These are phyloP conservation scores for Coenobita brevimanus DNA, from an alignment of 1,140 invertebrate species.

Conservation along the genomic window DNA sequence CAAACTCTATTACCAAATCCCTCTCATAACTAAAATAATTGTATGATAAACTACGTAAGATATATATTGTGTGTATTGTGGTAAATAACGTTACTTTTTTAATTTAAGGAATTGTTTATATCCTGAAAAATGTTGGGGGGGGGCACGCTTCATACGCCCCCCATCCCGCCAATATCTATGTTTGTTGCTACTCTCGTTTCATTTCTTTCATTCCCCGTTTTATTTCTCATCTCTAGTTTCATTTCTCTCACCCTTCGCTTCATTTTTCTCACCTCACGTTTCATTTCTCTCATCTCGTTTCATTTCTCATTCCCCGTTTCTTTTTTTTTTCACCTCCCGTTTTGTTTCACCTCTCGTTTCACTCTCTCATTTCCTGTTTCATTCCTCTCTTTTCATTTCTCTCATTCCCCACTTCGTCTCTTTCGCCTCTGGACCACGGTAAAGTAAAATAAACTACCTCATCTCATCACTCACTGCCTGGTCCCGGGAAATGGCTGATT, in stretches of 20 bases:
- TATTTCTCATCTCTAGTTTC: neutral
- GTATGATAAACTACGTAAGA: no score
- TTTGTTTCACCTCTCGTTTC: neutral
- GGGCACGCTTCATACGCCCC: no score
- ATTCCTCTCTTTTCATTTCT: neutral
- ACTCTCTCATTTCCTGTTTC: neutral
- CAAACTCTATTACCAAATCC: no score
- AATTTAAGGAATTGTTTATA: no score
- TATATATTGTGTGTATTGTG: no score
- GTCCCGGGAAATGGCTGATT: no score
- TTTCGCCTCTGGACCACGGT: neutral
- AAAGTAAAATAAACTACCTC: conserved; percentile 2
- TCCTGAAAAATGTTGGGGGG: no score
- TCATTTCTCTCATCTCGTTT: neutral
- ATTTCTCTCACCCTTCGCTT: neutral
- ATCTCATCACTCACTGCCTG: neutral
- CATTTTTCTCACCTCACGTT: neutral
- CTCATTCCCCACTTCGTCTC: conserved; percentile 11
- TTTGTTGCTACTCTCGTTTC: neutral
- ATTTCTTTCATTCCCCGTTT: neutral
- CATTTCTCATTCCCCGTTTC: neutral
- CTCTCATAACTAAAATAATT: no score
- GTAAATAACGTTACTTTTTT: no score
- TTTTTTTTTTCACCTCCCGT: neutral
- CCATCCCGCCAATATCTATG: no score